phyloP scores from a whole-genome alignment of 1,140 invertebrate species.

The Drosophila persimilis region DNA sequence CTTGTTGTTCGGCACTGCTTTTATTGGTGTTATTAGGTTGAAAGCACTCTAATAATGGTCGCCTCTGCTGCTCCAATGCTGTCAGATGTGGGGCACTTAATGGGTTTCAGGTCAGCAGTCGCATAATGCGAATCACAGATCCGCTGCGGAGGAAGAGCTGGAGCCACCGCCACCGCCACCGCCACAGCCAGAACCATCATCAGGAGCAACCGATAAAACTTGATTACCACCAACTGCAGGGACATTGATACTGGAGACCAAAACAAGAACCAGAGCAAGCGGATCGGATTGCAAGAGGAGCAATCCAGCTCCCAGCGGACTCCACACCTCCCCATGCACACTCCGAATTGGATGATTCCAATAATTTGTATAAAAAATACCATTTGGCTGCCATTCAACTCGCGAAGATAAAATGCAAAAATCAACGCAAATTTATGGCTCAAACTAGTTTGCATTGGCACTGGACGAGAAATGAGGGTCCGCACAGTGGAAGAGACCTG shows the following conservation, averaged over 20 bases:
- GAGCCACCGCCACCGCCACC: no score
- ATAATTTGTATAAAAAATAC: constrained; percentile 50
- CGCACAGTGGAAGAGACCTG: constrained; percentile 40
- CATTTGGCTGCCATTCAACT: constrained; percentile 61
- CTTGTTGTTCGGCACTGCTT: constrained; percentile 66
- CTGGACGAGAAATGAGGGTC: constrained; percentile 18
- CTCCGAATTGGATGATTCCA: constrained; percentile 15
- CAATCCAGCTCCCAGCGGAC: constrained; percentile 19
- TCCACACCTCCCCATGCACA: constrained; percentile 6
- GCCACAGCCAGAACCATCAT: constrained; percentile 2
- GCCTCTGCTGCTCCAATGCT: constrained; percentile 33
- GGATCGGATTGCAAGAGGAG: constrained; percentile 38
- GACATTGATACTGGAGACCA: not conserved
- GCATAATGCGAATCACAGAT: constrained; percentile 74
- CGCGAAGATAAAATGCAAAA: constrained; percentile 54
- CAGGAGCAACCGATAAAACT: constrained; percentile 52
- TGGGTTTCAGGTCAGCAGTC: constrained; percentile 77
- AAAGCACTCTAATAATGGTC: constrained; percentile 72
- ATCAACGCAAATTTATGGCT: constrained; percentile 58
- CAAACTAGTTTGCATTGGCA: constrained; percentile 59
- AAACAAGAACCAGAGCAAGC: not conserved
- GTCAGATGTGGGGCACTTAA: constrained; percentile 68
- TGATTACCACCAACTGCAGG: constrained; percentile 30
- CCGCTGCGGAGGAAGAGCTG: constrained; percentile 38
- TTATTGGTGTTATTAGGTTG: constrained; percentile 81